Percentiles rank a stretch among this genome's conserved stretches.
Conservation (phyloP, 2,888 invertebrate species). For the Gymnoscelis rufifasciata region DNA sequence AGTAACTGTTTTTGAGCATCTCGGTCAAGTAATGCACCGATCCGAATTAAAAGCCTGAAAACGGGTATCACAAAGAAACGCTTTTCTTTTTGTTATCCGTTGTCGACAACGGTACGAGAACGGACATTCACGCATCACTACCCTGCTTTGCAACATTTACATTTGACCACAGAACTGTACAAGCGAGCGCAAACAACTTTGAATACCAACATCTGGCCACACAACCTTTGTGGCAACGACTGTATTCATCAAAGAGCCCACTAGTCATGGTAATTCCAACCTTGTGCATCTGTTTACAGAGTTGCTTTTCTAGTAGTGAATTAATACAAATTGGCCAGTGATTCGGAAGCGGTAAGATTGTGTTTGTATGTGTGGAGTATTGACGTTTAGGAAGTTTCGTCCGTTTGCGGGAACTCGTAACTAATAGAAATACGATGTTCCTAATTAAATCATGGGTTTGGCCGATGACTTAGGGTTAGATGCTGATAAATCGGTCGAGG, state of each 20-base stretch:
- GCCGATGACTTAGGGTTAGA: no score
- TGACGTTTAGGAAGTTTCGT: slow-evolving; percentile 6
- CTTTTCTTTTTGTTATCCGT: neutral
- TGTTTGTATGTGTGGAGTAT: slow-evolving; percentile 8
- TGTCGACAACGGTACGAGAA: neutral
- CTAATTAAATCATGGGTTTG: neutral
- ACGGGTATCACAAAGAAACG: no score
- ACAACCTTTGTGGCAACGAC: slow-evolving; percentile 21
- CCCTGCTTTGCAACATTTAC: slow-evolving; percentile 10
- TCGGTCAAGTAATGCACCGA: no score
- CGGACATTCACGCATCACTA: no score
- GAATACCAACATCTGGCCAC: slow-evolving; percentile 23
- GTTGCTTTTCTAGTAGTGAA: neutral
- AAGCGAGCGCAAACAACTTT: slow-evolving; percentile 19
- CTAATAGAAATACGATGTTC: neutral
- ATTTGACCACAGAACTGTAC: slow-evolving; percentile 11
- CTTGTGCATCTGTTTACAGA: neutral
- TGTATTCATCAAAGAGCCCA: slow-evolving; percentile 17
- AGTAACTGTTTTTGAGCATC: no score
- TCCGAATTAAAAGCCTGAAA: no score
- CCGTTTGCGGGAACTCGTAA: neutral
- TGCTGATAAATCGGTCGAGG: no score
- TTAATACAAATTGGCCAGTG: slow-evolving; percentile 15
- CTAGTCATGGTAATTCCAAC: slow-evolving; percentile 4
- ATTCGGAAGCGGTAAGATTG: slow-evolving; percentile 16